Base-by-base conservation (phyloP, 2,797 vertebrate genomes). In the Xyrichtys novacula region DNA sequence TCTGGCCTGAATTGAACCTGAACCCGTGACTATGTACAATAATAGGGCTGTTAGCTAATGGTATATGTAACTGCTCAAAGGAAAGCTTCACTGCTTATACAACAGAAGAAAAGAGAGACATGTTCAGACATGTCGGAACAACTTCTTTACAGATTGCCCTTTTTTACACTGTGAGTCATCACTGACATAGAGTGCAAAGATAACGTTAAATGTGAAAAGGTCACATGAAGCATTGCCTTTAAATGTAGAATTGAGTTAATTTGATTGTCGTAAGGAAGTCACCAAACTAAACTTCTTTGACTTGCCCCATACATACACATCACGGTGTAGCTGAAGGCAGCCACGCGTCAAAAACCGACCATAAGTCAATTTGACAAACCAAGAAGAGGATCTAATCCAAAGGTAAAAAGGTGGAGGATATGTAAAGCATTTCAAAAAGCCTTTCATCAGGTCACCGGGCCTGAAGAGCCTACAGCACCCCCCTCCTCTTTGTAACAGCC, bases 61-160 rank as follows among this genome's bases (percentile, higher is more conserved):
- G 2, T 46, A 20, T 22, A 70, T 62, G 71, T 22, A 25, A 26
- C 62, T 63, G 32, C 19, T 48, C 17, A 32, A 20, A 42, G 26
- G 36, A 46, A 56, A 29, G 32, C 46, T 49, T 60, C 43, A 50
- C 49, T 39, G 25, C 64, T 64, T 68, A 69, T 40, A 75, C 58
- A 65, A 71, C 54, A 63, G 52, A 71, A 65, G 68, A 62, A 58
- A 42, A 43, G 12, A 22, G 26, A 46, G 62, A 76, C 87, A 77
- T 66, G 77, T 80, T 50, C 69, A 57, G 71, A 67, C 82, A 72
- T 80, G 82, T 71, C 74, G 28, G 29, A 28, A 74, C 69, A 76
- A 34, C 38, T 14, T 73, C 49, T 39, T 76, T 22, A 64, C 32
- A 32, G 59, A 77, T 82, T 83, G 56, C 73, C 66, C 52, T 65